These are phyloP conservation scores for Strigamia crassipes DNA, from an alignment of 2,888 invertebrate genomes.

Conservation along the genomic window DNA sequence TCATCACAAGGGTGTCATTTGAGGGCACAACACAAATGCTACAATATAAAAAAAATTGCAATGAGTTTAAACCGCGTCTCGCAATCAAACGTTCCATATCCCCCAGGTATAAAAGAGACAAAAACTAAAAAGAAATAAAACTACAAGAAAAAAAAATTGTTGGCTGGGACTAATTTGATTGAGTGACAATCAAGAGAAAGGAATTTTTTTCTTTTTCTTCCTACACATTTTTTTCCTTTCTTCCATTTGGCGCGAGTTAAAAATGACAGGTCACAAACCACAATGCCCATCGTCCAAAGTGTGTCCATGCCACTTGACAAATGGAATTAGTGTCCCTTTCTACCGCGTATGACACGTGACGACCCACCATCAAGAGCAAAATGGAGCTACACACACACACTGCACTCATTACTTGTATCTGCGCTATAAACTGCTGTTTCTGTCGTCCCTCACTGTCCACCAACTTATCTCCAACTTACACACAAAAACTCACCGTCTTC, in stretches of 20 bases:
- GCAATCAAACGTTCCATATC: slow-evolving; percentile 12
- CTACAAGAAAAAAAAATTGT: background rate
- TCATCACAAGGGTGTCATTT: slow-evolving; percentile 22
- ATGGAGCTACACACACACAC: slow-evolving; percentile 19
- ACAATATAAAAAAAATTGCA: background rate
- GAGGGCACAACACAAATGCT: background rate
- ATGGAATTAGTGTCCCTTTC: slow-evolving; percentile 46
- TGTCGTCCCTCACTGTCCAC: slow-evolving; percentile 18
- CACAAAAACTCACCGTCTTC: slow-evolving; percentile 12
- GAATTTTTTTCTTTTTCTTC: background rate
- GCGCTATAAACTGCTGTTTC: slow-evolving; percentile 30
- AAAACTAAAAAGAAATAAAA: background rate
- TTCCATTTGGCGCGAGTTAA: slow-evolving; percentile 45
- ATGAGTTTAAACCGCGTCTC: slow-evolving; percentile 3
- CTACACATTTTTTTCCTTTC: background rate
- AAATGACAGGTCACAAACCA: slow-evolving; percentile 45
- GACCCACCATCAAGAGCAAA: slow-evolving; percentile 29
- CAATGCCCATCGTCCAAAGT: slow-evolving; percentile 26
- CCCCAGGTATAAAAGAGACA: slow-evolving; percentile 15
- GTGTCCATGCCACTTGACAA: slow-evolving; percentile 44
- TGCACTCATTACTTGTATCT: background rate
- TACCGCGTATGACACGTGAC: slow-evolving; percentile 23
- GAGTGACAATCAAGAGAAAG: slow-evolving; percentile 45
- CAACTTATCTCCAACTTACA: slow-evolving; percentile 28
- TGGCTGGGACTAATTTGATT: slow-evolving; percentile 45